Evolutionary conservation across 2,113 vertebrate species (phyloP).

Genomic region (Rhabdomys dilectus): DNA sequence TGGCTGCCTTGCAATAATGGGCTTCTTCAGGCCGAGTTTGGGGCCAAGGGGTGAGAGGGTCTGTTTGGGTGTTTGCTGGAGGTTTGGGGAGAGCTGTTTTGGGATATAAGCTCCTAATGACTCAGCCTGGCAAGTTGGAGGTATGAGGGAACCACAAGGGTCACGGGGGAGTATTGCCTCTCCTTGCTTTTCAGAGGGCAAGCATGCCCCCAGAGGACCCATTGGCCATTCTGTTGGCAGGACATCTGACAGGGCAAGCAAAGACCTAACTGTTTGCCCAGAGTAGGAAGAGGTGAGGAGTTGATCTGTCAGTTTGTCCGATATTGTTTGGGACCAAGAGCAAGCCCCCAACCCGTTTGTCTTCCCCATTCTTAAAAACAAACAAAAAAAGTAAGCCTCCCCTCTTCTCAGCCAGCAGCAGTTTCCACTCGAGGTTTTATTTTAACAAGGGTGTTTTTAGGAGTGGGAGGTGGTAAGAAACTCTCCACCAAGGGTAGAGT

Average conservation of each 20-base stretch:
- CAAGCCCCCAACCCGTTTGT: neutral
- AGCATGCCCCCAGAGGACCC: neutral
- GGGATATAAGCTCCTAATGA: neutral
- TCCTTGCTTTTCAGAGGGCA: neutral
- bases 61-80: conserved; percentile 1
- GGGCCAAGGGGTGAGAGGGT: neutral
- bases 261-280: neutral
- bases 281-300: neutral
- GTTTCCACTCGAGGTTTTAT: conserved; percentile 5
- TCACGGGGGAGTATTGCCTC: neutral
- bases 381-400: neutral
- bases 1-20: conserved; percentile 82
- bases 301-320: neutral
- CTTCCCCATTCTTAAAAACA: conserved; percentile 20
- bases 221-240: neutral
- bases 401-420: neutral
- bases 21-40: conserved; percentile 60
- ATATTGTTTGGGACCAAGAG: conserved; percentile 18
- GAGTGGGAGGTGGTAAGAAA: neutral
- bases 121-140: conserved; percentile 54
- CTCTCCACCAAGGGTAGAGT: conserved; percentile 6
- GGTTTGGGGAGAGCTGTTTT: conserved; percentile 18
- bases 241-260: neutral
- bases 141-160: neutral
- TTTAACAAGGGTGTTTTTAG: neutral